A percentile compares a stretch with the other conserved stretches of the same genome.
Conservation (phyloP, 2,888 invertebrate species). For the Crocallis elinguaria region DNA sequence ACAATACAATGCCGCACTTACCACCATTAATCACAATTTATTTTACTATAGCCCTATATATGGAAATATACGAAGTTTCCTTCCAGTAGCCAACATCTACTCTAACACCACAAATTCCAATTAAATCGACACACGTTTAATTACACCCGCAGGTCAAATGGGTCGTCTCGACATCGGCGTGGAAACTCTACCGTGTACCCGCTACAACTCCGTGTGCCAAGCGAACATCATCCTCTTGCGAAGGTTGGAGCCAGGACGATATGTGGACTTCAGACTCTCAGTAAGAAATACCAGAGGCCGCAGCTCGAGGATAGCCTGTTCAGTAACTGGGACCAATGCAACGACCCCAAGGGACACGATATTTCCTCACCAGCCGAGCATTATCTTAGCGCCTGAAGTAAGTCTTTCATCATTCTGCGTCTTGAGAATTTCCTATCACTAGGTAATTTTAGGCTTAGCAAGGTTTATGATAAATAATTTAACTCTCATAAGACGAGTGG, state of each 20-base stretch:
- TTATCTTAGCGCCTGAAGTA: slow-evolving; percentile 91
- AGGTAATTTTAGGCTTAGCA: too few species aligned
- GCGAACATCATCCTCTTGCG: slow-evolving; percentile 93
- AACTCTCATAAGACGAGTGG: too few species aligned
- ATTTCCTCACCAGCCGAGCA: slow-evolving; percentile 92
- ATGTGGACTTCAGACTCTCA: slow-evolving; percentile 91
- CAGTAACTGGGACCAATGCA: slow-evolving; percentile 93
- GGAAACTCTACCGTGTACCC: slow-evolving; percentile 92
- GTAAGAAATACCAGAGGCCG: slow-evolving; percentile 92
- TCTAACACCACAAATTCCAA: slow-evolving; percentile 5
- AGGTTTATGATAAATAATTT: too few species aligned
- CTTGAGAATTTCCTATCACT: too few species aligned
- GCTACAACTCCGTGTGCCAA: slow-evolving; percentile 95
- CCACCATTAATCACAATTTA: too few species aligned
- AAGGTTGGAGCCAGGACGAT: slow-evolving; percentile 91
- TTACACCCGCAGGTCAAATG: slow-evolving; percentile 80
- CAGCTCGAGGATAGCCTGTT: slow-evolving; percentile 90
- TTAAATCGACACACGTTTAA: slow-evolving; percentile 14
- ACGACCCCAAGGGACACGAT: slow-evolving; percentile 93
- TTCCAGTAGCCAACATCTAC: background rate
- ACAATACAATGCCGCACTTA: too few species aligned
- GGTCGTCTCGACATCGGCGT: slow-evolving; percentile 91
- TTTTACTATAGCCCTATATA: too few species aligned
- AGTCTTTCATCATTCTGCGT: slow-evolving; percentile 28
- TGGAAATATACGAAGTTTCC: background rate